Base-by-base conservation (phyloP, 2,888 invertebrate species). In the Entomobrya proxima region DNA sequence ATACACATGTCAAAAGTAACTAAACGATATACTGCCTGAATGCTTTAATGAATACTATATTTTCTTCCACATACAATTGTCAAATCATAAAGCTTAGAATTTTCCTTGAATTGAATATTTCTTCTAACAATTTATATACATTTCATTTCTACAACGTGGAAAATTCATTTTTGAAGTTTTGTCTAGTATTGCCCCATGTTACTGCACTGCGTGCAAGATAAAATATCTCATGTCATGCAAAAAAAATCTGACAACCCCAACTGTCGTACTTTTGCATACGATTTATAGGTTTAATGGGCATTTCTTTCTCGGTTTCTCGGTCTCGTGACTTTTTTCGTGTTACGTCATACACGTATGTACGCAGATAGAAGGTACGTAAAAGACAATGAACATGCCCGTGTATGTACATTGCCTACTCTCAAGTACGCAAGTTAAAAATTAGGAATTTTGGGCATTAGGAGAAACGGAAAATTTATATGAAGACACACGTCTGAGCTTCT, bases 231-330 rank as follows among this genome's bases (percentile, higher is more conserved):
- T n/a, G n/a, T n/a, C n/a, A n/a, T n/a, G n/a, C n/a, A n/a, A n/a
- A n/a, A n/a, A n/a, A n/a, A n/a, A n/a, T n/a, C n/a, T n/a, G n/a
- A n/a, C n/a, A n/a, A n/a, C n/a, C n/a, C n/a, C n/a, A n/a, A n/a
- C n/a, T n/a, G n/a, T n/a, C n/a, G n/a, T n/a, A n/a, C n/a, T n/a
- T n/a, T n/a, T n/a, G n/a, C n/a, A n/a, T n/a, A n/a, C n/a, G n/a
- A 13, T 64, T 44, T 30, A 61, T n/a, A 47, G 37, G 52, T 58
- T 27, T 74, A 75, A 75, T 75, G 75, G 52, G 52, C n/a, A 77
- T 78, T 84, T 83, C 74, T 78, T 85, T 85, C 85, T 85, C 85
- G 85, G 85, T 44, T 32, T 69, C 30, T 58, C 30, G 11, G 72
- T 84, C 85, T 79, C 75, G 85, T 85, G 85, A 85, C 79, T 85